Evolutionary conservation across 2,888 invertebrate genomes (phyloP), one percentile per base, ranked within the genome.

Genomic region (Poecilobothrus nobilitatus): DNA sequence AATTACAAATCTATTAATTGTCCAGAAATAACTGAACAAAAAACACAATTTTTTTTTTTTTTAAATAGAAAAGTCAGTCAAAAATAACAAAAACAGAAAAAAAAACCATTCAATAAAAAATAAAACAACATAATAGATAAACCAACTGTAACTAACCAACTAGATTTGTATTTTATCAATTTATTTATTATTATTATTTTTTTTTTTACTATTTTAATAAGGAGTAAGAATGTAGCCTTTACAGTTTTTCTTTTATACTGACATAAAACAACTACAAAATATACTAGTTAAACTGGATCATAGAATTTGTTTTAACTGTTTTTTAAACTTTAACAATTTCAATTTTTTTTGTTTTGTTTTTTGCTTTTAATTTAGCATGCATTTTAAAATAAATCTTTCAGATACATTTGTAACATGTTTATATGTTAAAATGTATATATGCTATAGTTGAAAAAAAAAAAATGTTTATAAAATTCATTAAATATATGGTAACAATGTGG

Each of bases 191-290:
- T n/a, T n/a, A n/a, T n/a, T n/a, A n/a, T n/a, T n/a, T n/a, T n/a
- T n/a, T n/a, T n/a, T n/a, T n/a, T n/a, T n/a, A n/a, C 5, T 41
- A 12, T 53, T 53, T 53, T 53, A 53, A 53, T 53, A 53, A 53
- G 53, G 53, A 53, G 53, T 53, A 53, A 53, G 53, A 53, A 53
- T 53, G 53, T 15, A 53, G 53, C 53, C 53, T 53, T 53, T 53
- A 53, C 53, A 53, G 53, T 53, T 53, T 53, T 53, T 12, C 27
- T 27, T 27, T 27, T 27, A 27, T 37, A 37, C 8, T 7, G 7
- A 37, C 9, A 12, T 37, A 37, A 37, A 37, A 37, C 37, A 37
- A 37, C 15, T 18, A n/a, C 53, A 53, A 12, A 6, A 18, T 53
- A 53, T 53, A 18, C 53, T 18, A 53, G 53, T 53, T 18, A 18